Percentiles rank a stretch among this genome's conserved stretches.
Conservation (phyloP, 2,113 vertebrate genomes). For the Phylloscopus trochilus region DNA sequence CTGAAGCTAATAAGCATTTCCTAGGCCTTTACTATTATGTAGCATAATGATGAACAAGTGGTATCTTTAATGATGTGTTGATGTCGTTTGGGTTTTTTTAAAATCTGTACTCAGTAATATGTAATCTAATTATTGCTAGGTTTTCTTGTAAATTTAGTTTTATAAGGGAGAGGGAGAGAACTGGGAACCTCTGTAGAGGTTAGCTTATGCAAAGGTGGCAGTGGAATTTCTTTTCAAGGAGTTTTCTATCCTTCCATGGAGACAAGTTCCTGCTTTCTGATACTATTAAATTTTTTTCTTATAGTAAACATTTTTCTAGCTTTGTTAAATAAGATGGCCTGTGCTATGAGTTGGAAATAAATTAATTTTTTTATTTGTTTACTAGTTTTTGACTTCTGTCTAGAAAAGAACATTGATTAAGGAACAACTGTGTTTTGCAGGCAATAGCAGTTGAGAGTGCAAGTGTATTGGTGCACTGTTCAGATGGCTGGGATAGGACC, state of each 20-base stretch:
- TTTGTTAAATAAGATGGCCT: background rate
- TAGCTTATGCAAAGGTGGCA: background rate
- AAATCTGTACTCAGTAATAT: background rate
- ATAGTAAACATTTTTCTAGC: background rate
- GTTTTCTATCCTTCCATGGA: background rate
- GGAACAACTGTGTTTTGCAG: slow-evolving; percentile 67
- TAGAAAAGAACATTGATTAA: background rate
- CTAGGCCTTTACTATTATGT: background rate
- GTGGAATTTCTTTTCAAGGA: background rate
- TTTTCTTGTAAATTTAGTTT: background rate
- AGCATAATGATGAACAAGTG: background rate
- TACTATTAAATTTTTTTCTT: background rate
- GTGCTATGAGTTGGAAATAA: background rate
- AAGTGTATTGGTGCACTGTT: slow-evolving; percentile 95
- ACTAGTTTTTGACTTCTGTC: background rate
- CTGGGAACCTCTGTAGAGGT: background rate
- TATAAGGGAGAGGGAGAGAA: background rate
- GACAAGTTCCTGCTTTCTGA: background rate
- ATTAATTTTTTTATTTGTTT: background rate
- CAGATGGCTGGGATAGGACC: slow-evolving; percentile 97
- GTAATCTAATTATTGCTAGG: background rate
- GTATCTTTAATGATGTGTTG: background rate
- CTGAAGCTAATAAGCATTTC: background rate
- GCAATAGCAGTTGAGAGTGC: slow-evolving; percentile 87
- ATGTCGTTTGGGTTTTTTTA: rapidly evolving